Base-by-base conservation (phyloP, 2,888 invertebrate species). In the Aphidius colemani region DNA sequence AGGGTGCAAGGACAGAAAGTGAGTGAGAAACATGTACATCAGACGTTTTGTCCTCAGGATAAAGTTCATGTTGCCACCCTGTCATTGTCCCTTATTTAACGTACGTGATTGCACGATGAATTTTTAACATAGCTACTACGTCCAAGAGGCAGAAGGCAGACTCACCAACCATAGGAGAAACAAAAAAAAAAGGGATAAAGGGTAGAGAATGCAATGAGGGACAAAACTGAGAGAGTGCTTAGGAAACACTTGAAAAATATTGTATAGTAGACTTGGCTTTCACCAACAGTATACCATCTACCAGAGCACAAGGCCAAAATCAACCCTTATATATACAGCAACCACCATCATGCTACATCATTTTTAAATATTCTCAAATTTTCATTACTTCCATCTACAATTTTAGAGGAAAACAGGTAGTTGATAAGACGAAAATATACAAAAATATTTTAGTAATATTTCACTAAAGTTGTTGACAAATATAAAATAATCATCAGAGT, bases 41-140 rank as follows among this genome's bases (percentile, higher is more conserved):
- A 30, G 30, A 30, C 30, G 30, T 30, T 30, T 30, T 30, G 51
- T 49, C 46, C 59, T 63, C 58, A 63, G 30, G 30, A 30, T 30
- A 30, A 63, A 53, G 58, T 64, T 64, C 53, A 40, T 41, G 56
- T 56, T 40, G 46, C 51, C 43, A 43, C 46, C 49, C 56, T 62
- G 55, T 44, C 41, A 53, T 57, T 63, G 65, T 63, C 72, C 70
- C 30, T 30, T 30, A 78, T 78, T 78, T 75, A 75, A 71, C 66
- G 68, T 71, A 75, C 75, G 74, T 76, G 78, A 78, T 78, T 78
- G 77, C 78, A 68, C 69, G 67, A 69, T 78, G 76, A 73, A 78
- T 78, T 77, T 77, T 78, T 78, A 67, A 78, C 71, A 13, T 72
- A 74, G 69, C 68, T 66, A 69, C 70, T 66, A 67, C 67, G 65